Percentiles rank a stretch among this genome's conserved stretches.
phyloP scores from a whole-genome alignment of 2,113 vertebrate genomes.

The Reinhardtius hippoglossoides region DNA sequence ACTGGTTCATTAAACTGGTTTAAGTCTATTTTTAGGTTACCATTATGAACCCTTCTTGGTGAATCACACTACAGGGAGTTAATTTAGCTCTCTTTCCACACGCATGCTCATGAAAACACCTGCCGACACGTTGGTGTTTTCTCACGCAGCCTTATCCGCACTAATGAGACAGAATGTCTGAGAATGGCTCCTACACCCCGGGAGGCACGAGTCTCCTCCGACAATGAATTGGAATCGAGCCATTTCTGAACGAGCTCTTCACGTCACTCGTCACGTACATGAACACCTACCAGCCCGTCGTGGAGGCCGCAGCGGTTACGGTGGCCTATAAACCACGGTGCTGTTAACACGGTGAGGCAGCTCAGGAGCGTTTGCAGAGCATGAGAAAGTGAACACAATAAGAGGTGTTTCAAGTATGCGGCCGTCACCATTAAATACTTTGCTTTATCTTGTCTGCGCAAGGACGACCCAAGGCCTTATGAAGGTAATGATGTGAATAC shows the following conservation, averaged over 20 bases:
- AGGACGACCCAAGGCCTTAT: not conserved
- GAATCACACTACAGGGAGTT: slow-evolving; percentile 22
- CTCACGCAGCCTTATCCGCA: slow-evolving; percentile 19
- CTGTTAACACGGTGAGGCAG: slow-evolving; percentile 7
- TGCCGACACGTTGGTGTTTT: not conserved
- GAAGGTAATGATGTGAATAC: not conserved
- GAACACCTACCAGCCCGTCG: slow-evolving; percentile 11
- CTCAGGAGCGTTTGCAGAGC: not conserved
- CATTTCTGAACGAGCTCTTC: slow-evolving; percentile 14
- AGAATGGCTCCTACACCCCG: slow-evolving; percentile 9
- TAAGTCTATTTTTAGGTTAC: not conserved
- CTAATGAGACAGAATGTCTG: slow-evolving; percentile 13
- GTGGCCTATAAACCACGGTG: slow-evolving; percentile 19
- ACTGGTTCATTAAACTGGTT: not conserved
- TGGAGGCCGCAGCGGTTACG: not conserved
- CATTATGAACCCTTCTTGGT: too few species aligned
- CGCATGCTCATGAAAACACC: not conserved
- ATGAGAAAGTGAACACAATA: slow-evolving; percentile 2
- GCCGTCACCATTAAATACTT: not conserved
- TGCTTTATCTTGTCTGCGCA: not conserved
- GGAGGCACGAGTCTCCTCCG: not conserved
- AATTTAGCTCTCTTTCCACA: not conserved
- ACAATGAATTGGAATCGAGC: not conserved
- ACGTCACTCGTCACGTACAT: not conserved
- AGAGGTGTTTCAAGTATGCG: not conserved